phyloP scores from a whole-genome alignment of 1,140 invertebrate genomes.

The Agrypnia vestita region DNA sequence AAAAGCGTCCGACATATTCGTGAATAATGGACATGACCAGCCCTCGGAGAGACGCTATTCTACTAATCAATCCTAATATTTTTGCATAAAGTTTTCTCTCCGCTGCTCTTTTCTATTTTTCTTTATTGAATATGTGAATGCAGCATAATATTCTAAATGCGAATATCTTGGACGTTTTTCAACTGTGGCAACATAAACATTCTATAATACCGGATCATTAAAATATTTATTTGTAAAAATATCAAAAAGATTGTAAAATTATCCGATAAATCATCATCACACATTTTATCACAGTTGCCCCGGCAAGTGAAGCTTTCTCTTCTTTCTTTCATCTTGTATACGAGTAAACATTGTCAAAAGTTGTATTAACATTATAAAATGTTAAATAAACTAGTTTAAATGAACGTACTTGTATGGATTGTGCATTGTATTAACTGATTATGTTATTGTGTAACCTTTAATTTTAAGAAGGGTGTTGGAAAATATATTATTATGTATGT shows the following conservation, averaged over 20 bases:
- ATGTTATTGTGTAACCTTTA: slow-evolving; percentile 37
- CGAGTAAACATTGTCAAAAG: too few relatives aligned
- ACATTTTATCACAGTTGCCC: background rate
- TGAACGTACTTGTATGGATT: slow-evolving; percentile 8
- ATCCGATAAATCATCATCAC: too few relatives aligned
- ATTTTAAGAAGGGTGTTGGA: slow-evolving; percentile 52
- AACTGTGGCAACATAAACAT: background rate
- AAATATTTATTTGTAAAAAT: slow-evolving; percentile 5
- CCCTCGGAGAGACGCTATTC: background rate
- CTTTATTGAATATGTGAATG: background rate
- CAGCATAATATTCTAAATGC: background rate
- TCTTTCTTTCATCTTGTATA: background rate
- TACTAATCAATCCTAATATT: background rate
- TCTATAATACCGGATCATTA: background rate
- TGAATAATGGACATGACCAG: background rate
- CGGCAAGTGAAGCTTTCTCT: background rate
- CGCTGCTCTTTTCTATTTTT: slow-evolving; percentile 12
- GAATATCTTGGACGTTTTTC: slow-evolving; percentile 42
- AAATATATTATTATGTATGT: slow-evolving; percentile 55
- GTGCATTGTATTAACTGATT: slow-evolving; percentile 44
- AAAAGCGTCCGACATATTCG: slow-evolving; percentile 44
- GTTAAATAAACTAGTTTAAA: background rate
- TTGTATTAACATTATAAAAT: too few relatives aligned
- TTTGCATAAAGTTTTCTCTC: background rate
- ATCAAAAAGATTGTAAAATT: too few relatives aligned